A percentile compares a stretch with the other conserved stretches of the same genome.
phyloP scores from a whole-genome alignment of 2,113 vertebrate genomes.

The Anguilla japonica region DNA sequence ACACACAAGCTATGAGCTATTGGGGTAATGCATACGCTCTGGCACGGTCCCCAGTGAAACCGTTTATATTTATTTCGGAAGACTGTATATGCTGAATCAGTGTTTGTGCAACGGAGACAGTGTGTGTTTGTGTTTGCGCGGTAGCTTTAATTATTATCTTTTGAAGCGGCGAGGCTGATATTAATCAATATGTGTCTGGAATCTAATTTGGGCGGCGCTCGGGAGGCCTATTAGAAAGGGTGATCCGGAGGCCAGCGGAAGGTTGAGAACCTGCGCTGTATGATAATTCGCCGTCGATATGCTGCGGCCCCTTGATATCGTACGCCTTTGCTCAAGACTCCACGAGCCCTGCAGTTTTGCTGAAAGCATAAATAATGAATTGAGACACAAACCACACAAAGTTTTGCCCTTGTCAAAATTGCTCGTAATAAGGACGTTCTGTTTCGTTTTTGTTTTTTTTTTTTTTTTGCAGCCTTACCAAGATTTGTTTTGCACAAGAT shows the following conservation, averaged over 20 bases:
- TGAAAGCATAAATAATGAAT: neutral
- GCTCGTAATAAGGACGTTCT: neutral
- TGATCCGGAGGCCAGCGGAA: slow-evolving; percentile 8
- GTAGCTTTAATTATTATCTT: slow-evolving; percentile 27
- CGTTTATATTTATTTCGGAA: neutral
- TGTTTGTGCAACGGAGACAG: neutral
- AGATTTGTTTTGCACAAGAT: slow-evolving; percentile 15
- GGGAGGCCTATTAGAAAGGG: slow-evolving; percentile 21
- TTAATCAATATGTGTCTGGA: slow-evolving; percentile 21
- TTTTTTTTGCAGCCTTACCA: neutral
- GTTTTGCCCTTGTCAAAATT: neutral
- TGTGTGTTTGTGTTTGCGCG: neutral
- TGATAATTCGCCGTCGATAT: neutral
- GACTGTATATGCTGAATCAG: neutral
- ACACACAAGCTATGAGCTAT: neutral
- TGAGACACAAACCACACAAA: neutral
- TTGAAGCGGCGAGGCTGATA: slow-evolving; percentile 21
- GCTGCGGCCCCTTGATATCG: neutral
- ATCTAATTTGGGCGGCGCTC: neutral
- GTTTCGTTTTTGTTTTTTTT: neutral
- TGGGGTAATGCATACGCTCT: too few species aligned
- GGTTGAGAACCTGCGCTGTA: slow-evolving; percentile 17
- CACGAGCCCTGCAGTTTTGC: neutral
- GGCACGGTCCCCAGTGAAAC: neutral
- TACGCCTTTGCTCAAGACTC: neutral